A percentile compares a stretch with the other conserved stretches of the same genome.
Conservation (phyloP, 2,888 invertebrate genomes). For the Acholoe squamosa region DNA sequence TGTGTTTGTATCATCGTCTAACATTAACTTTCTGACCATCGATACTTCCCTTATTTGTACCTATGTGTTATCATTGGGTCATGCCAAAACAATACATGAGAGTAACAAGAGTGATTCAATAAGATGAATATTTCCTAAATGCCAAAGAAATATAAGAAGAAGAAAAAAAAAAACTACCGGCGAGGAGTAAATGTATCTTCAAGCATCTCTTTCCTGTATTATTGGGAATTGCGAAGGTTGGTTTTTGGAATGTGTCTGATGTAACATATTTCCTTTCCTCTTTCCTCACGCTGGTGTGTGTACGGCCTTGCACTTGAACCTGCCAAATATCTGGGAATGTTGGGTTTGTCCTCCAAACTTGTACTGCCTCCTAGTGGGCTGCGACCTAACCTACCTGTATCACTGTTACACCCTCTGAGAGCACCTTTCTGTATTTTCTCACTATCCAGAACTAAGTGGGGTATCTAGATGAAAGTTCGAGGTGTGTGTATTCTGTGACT, state of each 20-base stretch:
- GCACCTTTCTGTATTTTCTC: not conserved
- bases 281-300: not conserved
- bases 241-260: slow-evolving; percentile 48
- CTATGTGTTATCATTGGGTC: slow-evolving; percentile 19
- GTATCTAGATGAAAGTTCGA: too few relatives aligned
- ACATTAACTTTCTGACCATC: slow-evolving; percentile 18
- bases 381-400: not conserved
- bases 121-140: slow-evolving; percentile 8
- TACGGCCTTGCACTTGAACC: slow-evolving; percentile 1
- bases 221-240: slow-evolving; percentile 33
- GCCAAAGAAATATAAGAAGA: slow-evolving; percentile 33
- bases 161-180: too few relatives aligned
- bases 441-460: not conserved
- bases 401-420: not conserved
- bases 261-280: slow-evolving; percentile 19
- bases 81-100: slow-evolving; percentile 38
- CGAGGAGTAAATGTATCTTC: slow-evolving; percentile 14
- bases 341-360: not conserved
- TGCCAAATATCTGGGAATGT: not conserved
- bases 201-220: not conserved
- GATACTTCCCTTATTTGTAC: not conserved
- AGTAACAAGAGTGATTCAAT: not conserved
- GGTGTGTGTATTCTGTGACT: too few relatives aligned
- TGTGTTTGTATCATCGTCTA: not conserved
- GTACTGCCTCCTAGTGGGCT: not conserved